Evolutionary conservation across 2,113 vertebrate genomes (phyloP), one percentile per base, ranked within the genome.

Genomic region (Bufo bufo): DNA sequence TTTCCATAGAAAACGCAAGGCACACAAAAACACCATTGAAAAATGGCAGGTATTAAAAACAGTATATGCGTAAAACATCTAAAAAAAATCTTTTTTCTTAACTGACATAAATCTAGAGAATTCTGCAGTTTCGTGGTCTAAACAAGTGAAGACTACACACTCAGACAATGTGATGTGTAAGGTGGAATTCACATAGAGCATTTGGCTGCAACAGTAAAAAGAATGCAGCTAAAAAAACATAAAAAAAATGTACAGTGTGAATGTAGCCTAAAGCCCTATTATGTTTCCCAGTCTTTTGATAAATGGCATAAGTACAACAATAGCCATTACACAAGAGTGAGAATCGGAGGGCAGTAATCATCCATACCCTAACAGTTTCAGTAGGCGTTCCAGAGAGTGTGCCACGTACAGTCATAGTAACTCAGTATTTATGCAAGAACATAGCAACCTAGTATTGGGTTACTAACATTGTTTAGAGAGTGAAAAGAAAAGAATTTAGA

Each of bases 351-450:
- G 71, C 71, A 17, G 71, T 49, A 74, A 49, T 19, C 11, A 45
- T 17, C 11, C 7, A 10, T 61, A 45, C 56, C 56, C 20, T 23
- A 61, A 61, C 43, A 16, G 13, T 33, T 58, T 79, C 52, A 33
- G 11, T 59, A 80, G 78, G 54, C 59, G 78, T 80, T 58, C 23
- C 54, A 58, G 54, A 59, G 5, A 33, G 66, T 23, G 52, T 84
- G 65, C 82, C 82, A 84, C 69, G 23, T 74, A 85, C 69, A 72
- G 65, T 23, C 50, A 85, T 85, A 74, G 83, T 85, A 52, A 86
- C 74, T 66, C 58, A 78, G 19, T 86, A 78, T 86, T 65, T 86
- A 66, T 65, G 47, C 2, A 69, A 11, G 58, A 86, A 79, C 74
- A 54, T 79, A 79, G 85, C 75, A 86, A 86, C 85, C 50, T 63